Conservation (phyloP, 2,113 vertebrate genomes). For the Solea solea region DNA sequence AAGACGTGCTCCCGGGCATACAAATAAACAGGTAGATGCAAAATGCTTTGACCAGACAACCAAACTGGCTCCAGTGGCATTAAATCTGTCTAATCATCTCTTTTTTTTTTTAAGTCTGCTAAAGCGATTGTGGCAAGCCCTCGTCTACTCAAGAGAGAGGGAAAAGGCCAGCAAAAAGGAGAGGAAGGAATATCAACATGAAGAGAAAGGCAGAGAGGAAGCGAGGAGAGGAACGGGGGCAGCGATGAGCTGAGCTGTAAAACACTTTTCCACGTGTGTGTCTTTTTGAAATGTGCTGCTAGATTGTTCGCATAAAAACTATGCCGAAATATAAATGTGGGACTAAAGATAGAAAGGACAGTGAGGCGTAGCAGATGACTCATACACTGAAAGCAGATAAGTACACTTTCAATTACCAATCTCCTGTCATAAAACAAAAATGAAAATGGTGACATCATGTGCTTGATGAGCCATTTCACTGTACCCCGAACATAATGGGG, state of each 20-base stretch:
- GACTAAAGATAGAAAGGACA: conserved; percentile 57
- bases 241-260: conserved; percentile 37
- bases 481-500: neutral
- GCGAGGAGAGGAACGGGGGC: conserved; percentile 12
- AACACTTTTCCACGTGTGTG: conserved; percentile 36
- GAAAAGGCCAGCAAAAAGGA: conserved; percentile 17
- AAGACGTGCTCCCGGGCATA: conserved; percentile 10
- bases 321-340: conserved; percentile 29
- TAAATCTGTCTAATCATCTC: conserved; percentile 59
- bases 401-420: conserved; percentile 64
- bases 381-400: conserved; percentile 59
- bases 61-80: conserved; percentile 54
- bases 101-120: conserved; percentile 32
- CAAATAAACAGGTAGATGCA: conserved; percentile 30
- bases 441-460: conserved; percentile 54
- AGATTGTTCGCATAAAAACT: conserved; percentile 27
- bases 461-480: conserved; percentile 22
- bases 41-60: conserved; percentile 56
- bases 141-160: conserved; percentile 43
- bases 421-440: conserved; percentile 53
- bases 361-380: conserved; percentile 47
- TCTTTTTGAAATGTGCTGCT: conserved; percentile 10
- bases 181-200: conserved; percentile 10
- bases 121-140: conserved; percentile 34
- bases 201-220: conserved; percentile 5